These are phyloP conservation scores for Parotia lawesii DNA, from an alignment of 2,113 vertebrate species.

Conservation along the genomic window DNA sequence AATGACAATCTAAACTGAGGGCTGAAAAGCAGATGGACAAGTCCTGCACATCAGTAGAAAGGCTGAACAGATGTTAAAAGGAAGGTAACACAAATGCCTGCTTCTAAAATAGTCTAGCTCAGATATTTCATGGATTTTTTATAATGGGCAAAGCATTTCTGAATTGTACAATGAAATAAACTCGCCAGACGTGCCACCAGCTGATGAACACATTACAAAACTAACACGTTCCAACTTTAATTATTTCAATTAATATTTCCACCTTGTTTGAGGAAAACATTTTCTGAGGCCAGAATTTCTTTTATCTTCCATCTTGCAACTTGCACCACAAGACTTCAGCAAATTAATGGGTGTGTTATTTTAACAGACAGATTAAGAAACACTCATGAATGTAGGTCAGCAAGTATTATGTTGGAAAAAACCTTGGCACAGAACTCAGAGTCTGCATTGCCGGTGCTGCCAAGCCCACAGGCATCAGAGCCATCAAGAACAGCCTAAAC, in stretches of 20 bases:
- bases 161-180: background rate
- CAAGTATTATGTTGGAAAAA: conserved; percentile 37
- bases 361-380: conserved; percentile 62
- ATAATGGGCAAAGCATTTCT: background rate
- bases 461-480: conserved; percentile 26
- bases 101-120: background rate
- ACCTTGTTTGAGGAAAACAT: conserved; percentile 18
- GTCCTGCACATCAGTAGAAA: background rate
- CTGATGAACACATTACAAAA: background rate
- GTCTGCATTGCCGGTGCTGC: background rate
- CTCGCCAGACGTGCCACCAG: background rate
- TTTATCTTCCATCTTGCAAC: conserved; percentile 27
- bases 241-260: conserved; percentile 19
- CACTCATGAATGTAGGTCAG: conserved; percentile 53
- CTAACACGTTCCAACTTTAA: background rate
- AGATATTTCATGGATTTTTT: background rate
- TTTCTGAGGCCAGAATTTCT: conserved; percentile 43
- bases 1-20: background rate
- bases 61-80: background rate
- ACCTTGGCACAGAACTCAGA: background rate
- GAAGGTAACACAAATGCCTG: background rate
- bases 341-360: conserved; percentile 57
- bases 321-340: background rate
- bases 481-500: conserved; percentile 1
- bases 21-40: background rate